Evolutionary conservation across 2,888 invertebrate species (phyloP).

Genomic region (Micoletzkya japonica): DNA sequence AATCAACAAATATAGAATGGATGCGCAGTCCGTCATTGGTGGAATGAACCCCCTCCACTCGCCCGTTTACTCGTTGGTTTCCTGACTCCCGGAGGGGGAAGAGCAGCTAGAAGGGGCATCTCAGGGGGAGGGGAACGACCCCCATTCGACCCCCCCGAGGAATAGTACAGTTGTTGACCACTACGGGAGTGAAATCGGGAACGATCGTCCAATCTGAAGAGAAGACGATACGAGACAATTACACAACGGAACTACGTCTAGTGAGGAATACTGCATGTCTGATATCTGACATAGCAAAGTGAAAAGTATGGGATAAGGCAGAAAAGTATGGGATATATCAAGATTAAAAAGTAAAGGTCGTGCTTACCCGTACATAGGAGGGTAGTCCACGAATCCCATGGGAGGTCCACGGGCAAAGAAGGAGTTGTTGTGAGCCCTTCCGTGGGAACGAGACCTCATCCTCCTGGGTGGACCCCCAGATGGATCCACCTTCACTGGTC

Average conservation of each 20-base stretch:
- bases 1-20: not conserved
- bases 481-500: slow-evolving; percentile 13
- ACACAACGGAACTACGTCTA: not conserved
- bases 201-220: slow-evolving; percentile 14
- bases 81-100: slow-evolving; percentile 42
- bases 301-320: not conserved
- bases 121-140: slow-evolving; percentile 48
- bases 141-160: slow-evolving; percentile 49
- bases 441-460: slow-evolving; percentile 19
- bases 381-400: slow-evolving; percentile 15
- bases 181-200: slow-evolving; percentile 13
- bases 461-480: slow-evolving; percentile 7
- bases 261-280: not conserved
- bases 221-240: not conserved
- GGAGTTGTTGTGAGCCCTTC: slow-evolving; percentile 1
- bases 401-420: not conserved
- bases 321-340: not conserved
- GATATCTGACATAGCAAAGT: not conserved
- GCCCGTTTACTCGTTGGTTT: slow-evolving; percentile 36
- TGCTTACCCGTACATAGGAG: not conserved
- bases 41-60: not conserved
- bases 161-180: slow-evolving; percentile 40
- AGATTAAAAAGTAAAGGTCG: not conserved
- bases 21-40: not conserved
- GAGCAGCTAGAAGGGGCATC: slow-evolving; percentile 37